These are phyloP conservation scores for Ectemnius cavifrons DNA, from an alignment of 2,888 invertebrate species.

Conservation along the genomic window DNA sequence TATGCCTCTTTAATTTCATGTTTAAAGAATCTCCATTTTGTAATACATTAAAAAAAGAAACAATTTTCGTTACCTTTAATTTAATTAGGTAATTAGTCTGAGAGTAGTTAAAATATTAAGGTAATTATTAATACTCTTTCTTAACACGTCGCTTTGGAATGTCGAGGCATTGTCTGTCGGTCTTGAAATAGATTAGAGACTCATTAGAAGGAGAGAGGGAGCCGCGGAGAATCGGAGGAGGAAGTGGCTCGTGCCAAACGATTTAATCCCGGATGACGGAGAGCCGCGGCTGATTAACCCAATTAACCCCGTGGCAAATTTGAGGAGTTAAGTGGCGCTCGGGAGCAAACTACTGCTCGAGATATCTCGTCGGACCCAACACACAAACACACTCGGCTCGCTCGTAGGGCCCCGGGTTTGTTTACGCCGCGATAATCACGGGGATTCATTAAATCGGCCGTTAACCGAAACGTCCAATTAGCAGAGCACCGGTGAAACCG, in stretches of 20 bases:
- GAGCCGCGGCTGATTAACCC: conserved; percentile 33
- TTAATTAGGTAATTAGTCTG: too few species aligned
- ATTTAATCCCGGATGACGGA: conserved; percentile 25
- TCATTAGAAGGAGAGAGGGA: neutral
- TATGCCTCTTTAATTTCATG: too few species aligned
- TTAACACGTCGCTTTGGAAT: too few species aligned
- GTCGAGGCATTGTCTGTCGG: too few species aligned
- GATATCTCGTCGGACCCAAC: neutral
- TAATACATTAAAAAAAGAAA: too few species aligned
- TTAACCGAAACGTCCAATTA: conserved; percentile 57
- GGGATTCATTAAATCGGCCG: conserved; percentile 53
- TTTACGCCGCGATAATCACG: conserved; percentile 51
- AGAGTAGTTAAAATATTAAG: too few species aligned
- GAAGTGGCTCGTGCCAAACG: conserved; percentile 18
- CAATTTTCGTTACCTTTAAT: too few species aligned
- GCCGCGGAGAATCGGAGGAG: neutral
- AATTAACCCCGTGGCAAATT: conserved; percentile 45
- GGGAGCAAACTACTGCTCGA: neutral
- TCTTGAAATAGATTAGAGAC: neutral
- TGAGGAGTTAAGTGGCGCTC: conserved; percentile 5
- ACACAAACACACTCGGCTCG: neutral
- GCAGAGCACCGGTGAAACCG: conserved; percentile 30
- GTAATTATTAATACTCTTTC: too few species aligned
- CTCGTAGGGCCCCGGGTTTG: conserved; percentile 26
- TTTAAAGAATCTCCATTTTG: too few species aligned